phyloP scores from a whole-genome alignment of 1,140 invertebrate genomes.

The Sogatella furcifera region DNA sequence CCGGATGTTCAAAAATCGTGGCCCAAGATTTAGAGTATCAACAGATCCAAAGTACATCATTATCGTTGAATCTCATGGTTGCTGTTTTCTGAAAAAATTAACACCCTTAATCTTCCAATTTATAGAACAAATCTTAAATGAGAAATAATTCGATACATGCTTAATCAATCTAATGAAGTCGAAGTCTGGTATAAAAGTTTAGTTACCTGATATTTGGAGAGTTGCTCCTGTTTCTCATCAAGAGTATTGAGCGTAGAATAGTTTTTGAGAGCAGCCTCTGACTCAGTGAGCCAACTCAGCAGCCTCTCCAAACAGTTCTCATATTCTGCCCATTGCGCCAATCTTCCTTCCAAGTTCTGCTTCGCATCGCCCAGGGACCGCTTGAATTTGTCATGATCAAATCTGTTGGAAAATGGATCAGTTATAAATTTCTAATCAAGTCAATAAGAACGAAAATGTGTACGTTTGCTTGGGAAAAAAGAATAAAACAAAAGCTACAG shows the following conservation, averaged over 20 bases:
- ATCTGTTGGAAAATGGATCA: slow-evolving; percentile 33
- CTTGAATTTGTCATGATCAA: slow-evolving; percentile 74
- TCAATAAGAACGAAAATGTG: no score
- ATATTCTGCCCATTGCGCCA: slow-evolving; percentile 86
- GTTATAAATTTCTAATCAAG: no score
- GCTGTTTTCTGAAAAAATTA: no score
- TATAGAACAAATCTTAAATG: background rate
- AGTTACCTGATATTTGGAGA: slow-evolving; percentile 78
- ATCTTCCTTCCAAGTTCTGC: slow-evolving; percentile 66
- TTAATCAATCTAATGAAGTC: background rate
- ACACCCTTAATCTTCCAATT: background rate
- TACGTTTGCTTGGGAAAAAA: no score
- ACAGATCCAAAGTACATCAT: no score
- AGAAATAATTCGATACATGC: background rate
- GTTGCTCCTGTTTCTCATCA: slow-evolving; percentile 83
- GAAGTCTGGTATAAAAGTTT: background rate
- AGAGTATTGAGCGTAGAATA: slow-evolving; percentile 72
- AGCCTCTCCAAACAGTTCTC: slow-evolving; percentile 75
- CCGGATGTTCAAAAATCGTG: no score
- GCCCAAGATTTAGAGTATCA: no score
- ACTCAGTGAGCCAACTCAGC: slow-evolving; percentile 71
- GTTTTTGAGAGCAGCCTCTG: slow-evolving; percentile 78
- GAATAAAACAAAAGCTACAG: no score
- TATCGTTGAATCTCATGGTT: no score
- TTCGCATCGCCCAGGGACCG: slow-evolving; percentile 61